Evolutionary conservation across 2,888 invertebrate genomes (phyloP).

Genomic region (Troilus luridus): DNA sequence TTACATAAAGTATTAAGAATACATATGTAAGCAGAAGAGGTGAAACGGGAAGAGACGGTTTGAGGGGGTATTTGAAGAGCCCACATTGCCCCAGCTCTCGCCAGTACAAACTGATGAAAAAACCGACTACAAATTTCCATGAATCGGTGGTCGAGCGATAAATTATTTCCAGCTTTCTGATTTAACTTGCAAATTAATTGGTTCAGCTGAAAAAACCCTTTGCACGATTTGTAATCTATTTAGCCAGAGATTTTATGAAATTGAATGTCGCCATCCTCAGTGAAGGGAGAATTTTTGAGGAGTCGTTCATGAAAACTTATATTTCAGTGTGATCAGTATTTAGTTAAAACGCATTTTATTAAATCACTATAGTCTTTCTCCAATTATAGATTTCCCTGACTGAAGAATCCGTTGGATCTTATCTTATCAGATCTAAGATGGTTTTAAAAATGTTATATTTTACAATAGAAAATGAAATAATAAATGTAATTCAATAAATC

Average conservation of each 20-base stretch:
- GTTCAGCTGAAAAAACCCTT: not conserved
- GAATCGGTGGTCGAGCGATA: not conserved
- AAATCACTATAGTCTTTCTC: too few species aligned
- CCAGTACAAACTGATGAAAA: conserved; percentile 1
- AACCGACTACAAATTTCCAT: not conserved
- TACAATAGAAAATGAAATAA: too few species aligned
- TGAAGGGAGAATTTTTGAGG: not conserved
- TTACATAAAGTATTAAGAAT: not conserved
- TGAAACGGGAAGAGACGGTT: not conserved
- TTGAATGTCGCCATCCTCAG: not conserved
- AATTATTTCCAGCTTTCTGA: not conserved
- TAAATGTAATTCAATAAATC: too few species aligned
- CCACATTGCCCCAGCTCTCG: not conserved
- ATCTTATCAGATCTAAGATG: too few species aligned
- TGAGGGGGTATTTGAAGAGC: not conserved
- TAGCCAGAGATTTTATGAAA: not conserved
- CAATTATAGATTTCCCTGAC: not conserved
- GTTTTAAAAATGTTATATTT: too few species aligned
- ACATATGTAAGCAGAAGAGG: not conserved
- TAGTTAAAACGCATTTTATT: too few species aligned
- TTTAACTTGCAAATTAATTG: conserved; percentile 9
- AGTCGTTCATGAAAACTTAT: too few species aligned
- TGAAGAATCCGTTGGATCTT: too few species aligned
- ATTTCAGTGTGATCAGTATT: too few species aligned
- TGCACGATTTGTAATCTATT: not conserved